phyloP scores from a whole-genome alignment of 1,140 invertebrate species.

The Halotydeus destructor region DNA sequence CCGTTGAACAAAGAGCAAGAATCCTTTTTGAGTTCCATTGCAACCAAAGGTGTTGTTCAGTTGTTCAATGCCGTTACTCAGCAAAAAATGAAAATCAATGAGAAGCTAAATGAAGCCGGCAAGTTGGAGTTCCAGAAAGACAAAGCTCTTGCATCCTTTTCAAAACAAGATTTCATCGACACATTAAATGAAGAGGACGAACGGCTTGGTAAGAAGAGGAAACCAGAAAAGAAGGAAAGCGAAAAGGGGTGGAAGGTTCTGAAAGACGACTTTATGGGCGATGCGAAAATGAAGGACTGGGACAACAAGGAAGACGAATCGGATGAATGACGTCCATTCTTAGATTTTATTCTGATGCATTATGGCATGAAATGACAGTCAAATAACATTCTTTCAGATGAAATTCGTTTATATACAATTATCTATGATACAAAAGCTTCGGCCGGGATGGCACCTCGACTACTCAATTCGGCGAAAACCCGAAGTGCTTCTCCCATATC shows the following conservation, averaged over 20 bases:
- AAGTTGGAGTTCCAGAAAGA: slow-evolving; percentile 56
- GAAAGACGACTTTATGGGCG: slow-evolving; percentile 66
- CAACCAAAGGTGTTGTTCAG: slow-evolving; percentile 68
- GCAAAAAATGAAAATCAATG: slow-evolving; percentile 54
- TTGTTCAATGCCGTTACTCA: slow-evolving; percentile 69
- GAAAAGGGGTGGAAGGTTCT: slow-evolving; percentile 31
- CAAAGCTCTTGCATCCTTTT: slow-evolving; percentile 53
- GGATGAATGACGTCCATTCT: too few species aligned
- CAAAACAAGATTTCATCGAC: slow-evolving; percentile 59
- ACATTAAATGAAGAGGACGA: slow-evolving; percentile 40
- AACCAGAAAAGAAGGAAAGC: slow-evolving; percentile 13
- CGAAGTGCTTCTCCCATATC: too few species aligned
- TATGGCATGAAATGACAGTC: too few species aligned
- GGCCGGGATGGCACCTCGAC: too few species aligned
- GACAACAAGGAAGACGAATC: slow-evolving; percentile 37
- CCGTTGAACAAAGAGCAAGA: slow-evolving; percentile 46
- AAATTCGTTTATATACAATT: too few species aligned
- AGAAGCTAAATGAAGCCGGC: slow-evolving; percentile 40
- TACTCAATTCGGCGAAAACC: too few species aligned
- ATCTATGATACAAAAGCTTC: too few species aligned
- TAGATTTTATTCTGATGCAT: too few species aligned
- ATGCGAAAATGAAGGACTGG: slow-evolving; percentile 73
- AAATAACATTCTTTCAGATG: too few species aligned
- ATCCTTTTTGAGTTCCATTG: slow-evolving; percentile 50
- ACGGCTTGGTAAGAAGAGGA: slow-evolving; percentile 15